Conservation (phyloP, 2,113 vertebrate genomes). For the Datnioides undecimradiatus region DNA sequence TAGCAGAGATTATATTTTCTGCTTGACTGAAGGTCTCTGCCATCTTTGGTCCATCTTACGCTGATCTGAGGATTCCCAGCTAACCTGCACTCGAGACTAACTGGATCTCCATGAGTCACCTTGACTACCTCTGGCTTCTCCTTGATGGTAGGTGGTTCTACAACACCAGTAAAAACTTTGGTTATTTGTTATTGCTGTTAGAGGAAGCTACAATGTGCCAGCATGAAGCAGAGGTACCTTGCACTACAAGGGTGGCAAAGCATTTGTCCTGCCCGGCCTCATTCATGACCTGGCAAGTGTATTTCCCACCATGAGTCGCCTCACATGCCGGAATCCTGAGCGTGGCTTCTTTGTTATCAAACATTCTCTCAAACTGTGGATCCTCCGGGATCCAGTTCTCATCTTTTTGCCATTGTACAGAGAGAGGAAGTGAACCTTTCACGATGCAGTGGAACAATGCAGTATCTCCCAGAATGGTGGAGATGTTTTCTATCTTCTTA, state of each 20-base stretch:
- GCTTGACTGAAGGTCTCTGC: slow-evolving; percentile 87
- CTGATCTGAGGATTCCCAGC: slow-evolving; percentile 90
- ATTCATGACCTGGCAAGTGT: slow-evolving; percentile 91
- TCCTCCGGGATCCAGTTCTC: slow-evolving; percentile 89
- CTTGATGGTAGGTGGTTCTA: slow-evolving; percentile 90
- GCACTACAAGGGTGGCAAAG: slow-evolving; percentile 89
- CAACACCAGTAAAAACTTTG: slow-evolving; percentile 43
- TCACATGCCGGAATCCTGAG: slow-evolving; percentile 87
- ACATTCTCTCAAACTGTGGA: slow-evolving; percentile 83
- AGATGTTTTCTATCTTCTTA: slow-evolving; percentile 90
- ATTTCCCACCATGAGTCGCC: slow-evolving; percentile 87
- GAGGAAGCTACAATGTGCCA: neutral
- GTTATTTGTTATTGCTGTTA: slow-evolving; percentile 1
- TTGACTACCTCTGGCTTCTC: slow-evolving; percentile 89
- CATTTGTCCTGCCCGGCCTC: slow-evolving; percentile 91
- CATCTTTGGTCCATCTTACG: slow-evolving; percentile 92
- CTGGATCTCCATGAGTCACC: slow-evolving; percentile 90
- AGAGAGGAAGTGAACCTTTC: slow-evolving; percentile 87
- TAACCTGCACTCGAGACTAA: slow-evolving; percentile 91
- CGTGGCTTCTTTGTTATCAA: slow-evolving; percentile 84
- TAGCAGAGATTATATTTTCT: slow-evolving; percentile 89
- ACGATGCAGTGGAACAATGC: slow-evolving; percentile 85
- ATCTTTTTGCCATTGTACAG: slow-evolving; percentile 93
- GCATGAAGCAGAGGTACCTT: slow-evolving; percentile 86
- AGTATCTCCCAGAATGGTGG: slow-evolving; percentile 85